Base-by-base conservation (phyloP, 1,140 invertebrate genomes). In the Apis cerana region DNA sequence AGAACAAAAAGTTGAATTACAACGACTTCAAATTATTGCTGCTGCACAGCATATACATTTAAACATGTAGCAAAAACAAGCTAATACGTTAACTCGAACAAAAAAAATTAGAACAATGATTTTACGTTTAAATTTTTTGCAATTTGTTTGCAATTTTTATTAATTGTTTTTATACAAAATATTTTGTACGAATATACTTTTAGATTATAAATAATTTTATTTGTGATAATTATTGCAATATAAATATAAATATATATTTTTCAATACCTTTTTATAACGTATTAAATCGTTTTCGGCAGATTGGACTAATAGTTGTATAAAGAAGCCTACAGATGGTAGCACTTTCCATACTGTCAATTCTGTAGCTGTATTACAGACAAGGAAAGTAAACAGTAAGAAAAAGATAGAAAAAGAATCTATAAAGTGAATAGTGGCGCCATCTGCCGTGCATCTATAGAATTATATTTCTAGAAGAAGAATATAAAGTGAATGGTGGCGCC, bases 1-100 rank as follows among this genome's bases (percentile, higher is more conserved):
- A 48, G 91, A 92, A 56, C 87, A 91, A 27, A 91, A 92, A 72
- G 74, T 92, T 17, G 87, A 91, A 19, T 27, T 91, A 27, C 77
- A 88, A 52, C 91, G 85, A 61, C 81, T 68, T 48, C 88, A 91
- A 65, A 88, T 91, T 7, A 79, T 89, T 17, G 88, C 90, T 56
- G 88, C 90, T 4, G 89, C 88, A 19, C 89, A 91, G 13, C 83
- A 89, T 67, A 50, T 92, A 11, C 81, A 84, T 67, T 48, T 87
- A 9, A 90, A 88, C 62, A 85, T 87, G 59, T 74, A 86, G 19
- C 67, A 1, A 79, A 13, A 43, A 21, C 13, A 2, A 17, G 33
- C 8, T 15, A 7, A 10, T 19, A 58, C 4, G 0, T 15, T 5
- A 62, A 52, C n/a, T 23, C 1, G 50, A n/a, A 17, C 8, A 2